Evolutionary conservation across 2,113 vertebrate species (phyloP).

Genomic region (Lutjanus erythropterus): DNA sequence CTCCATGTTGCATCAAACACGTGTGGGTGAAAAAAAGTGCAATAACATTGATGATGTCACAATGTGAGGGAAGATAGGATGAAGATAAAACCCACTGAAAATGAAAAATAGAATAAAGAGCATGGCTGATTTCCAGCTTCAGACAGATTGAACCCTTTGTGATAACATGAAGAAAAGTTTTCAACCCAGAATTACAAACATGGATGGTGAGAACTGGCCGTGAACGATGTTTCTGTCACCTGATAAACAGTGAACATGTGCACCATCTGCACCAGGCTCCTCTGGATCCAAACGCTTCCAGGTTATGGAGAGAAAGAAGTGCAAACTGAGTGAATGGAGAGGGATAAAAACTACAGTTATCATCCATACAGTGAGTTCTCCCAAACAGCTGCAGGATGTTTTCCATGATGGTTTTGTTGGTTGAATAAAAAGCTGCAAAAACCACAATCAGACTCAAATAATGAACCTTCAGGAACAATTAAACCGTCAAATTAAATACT

Average conservation of each 20-base stretch:
- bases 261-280: no score
- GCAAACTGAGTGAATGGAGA: neutral
- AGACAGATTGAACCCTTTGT: neutral
- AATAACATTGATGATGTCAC: neutral
- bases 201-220: neutral
- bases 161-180: neutral
- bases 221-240: neutral
- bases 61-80: neutral
- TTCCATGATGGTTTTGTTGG: no score
- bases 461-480: neutral
- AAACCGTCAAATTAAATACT: neutral
- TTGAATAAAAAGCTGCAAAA: neutral
- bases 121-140: neutral
- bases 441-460: neutral
- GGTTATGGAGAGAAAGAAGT: neutral
- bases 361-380: neutral
- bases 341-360: no score
- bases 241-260: neutral
- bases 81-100: neutral
- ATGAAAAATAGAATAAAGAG: constrained; percentile 21
- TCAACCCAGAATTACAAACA: neutral
- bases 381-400: neutral
- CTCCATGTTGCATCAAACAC: constrained; percentile 11
- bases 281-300: neutral
- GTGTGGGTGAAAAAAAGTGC: no score